Percentiles rank a stretch among this genome's conserved stretches.
phyloP scores from a whole-genome alignment of 2,797 vertebrate genomes.

The Echiichthys vipera region DNA sequence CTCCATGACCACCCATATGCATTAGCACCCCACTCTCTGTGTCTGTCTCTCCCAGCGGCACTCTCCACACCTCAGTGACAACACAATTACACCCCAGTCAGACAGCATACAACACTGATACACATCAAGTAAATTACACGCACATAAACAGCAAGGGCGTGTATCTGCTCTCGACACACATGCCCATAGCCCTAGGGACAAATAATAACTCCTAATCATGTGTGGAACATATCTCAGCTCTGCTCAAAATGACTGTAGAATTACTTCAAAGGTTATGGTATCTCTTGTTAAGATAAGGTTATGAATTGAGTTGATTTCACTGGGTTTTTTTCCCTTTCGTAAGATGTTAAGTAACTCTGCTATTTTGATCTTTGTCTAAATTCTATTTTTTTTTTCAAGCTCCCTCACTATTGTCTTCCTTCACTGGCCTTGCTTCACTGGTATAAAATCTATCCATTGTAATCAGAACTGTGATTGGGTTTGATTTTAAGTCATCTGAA shows the following conservation, averaged over 20 bases:
- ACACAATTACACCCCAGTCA: slow-evolving; percentile 48
- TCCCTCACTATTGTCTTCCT: slow-evolving; percentile 16
- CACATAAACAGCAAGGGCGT: slow-evolving; percentile 14
- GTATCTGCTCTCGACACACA: slow-evolving; percentile 5
- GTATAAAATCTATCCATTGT: slow-evolving; percentile 45
- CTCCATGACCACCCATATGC: slow-evolving; percentile 61
- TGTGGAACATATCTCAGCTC: slow-evolving; percentile 36
- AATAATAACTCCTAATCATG: slow-evolving; percentile 49
- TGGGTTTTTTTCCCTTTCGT: not conserved
- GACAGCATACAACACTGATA: slow-evolving; percentile 4
- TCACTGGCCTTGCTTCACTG: slow-evolving; percentile 2
- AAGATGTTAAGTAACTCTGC: slow-evolving; percentile 17
- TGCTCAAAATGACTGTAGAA: slow-evolving; percentile 52
- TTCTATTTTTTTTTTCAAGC: slow-evolving; percentile 15
- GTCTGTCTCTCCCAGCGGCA: slow-evolving; percentile 22
- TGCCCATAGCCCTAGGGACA: slow-evolving; percentile 2
- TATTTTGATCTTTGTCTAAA: slow-evolving; percentile 34
- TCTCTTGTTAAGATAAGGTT: slow-evolving; percentile 40
- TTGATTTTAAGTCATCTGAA: slow-evolving; percentile 39
- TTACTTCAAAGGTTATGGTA: slow-evolving; percentile 63
- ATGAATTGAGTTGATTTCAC: slow-evolving; percentile 13
- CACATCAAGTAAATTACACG: slow-evolving; percentile 35
- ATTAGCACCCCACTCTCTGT: not conserved
- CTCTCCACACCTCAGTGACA: slow-evolving; percentile 56
- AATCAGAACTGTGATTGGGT: slow-evolving; percentile 43